Base-by-base conservation (phyloP, 2,888 invertebrate genomes). In the Sericinus montela region DNA sequence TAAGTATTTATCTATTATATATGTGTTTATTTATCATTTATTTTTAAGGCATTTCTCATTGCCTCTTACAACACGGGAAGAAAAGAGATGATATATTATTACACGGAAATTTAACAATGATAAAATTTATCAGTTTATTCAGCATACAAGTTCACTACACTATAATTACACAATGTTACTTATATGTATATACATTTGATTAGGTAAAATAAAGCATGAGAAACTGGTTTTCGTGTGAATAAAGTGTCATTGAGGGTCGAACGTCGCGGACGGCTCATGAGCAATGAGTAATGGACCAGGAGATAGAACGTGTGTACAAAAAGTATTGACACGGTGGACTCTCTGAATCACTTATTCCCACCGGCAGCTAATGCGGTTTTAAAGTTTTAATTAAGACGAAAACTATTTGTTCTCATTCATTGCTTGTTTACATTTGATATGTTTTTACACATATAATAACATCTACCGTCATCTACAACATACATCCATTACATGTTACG, bases 151-250 rank as follows among this genome's bases (percentile, higher is more conserved):
- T 32, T 43, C 38, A 37, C 43, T 14, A 15, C 15, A 29, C 11
- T 23, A n/a, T n/a, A n/a, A n/a, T n/a, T n/a, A n/a, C n/a, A 47
- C 34, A 36, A 36, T 14, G 16, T 25, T 8, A 25, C 1, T 3
- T 6, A 23, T 23, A 23, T 23, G 23, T n/a, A 5, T 5, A 7
- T 30, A 30, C 25, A 28, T 50, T 50, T 50, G 41, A 45, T 50
- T 50, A 50, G 40, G 36, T 45, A 45, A 50, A 50, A 49, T 44
- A 45, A 49, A 40, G 41, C 32, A 36, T 40, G 30, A 9, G 30
- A 36, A 50, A 50, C 50, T 36, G 45, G 50, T 45, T 50, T 45
- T 36, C 50, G 45, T 50, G 49, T 40, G 49, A 49, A 49, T 32
- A 13, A 19, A 16, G 8, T 45, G 50, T 45, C 50, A 50, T 45